phyloP scores from a whole-genome alignment of 2,797 vertebrate genomes.

The Notolabrus celidotus region DNA sequence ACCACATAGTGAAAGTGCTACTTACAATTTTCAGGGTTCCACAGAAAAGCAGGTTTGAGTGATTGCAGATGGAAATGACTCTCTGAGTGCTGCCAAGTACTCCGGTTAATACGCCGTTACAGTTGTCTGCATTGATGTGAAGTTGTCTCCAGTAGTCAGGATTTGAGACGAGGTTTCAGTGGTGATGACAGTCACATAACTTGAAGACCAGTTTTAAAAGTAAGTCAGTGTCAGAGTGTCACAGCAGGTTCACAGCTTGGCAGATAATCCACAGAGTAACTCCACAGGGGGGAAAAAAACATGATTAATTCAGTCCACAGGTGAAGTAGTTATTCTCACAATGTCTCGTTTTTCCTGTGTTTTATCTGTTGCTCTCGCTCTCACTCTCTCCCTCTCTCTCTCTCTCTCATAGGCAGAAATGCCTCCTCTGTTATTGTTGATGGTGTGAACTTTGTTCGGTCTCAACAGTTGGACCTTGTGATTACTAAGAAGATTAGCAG shows the following conservation, averaged over 20 bases:
- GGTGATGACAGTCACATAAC: not conserved
- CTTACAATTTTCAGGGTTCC: constrained; percentile 50
- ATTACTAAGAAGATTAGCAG: constrained; percentile 80
- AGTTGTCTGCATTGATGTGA: not conserved
- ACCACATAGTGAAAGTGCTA: not conserved
- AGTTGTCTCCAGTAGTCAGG: not conserved
- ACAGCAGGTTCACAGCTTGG: not conserved
- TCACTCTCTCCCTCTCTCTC: not conserved
- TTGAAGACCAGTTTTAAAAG: not conserved
- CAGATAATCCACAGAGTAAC: too few relatives aligned
- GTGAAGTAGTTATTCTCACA: not conserved
- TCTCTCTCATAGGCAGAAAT: constrained; percentile 20
- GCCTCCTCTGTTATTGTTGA: constrained; percentile 36
- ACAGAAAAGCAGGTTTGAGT: not conserved
- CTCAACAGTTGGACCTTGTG: constrained; percentile 76
- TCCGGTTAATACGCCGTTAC: not conserved
- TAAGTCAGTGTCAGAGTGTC: not conserved
- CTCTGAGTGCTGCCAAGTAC: not conserved
- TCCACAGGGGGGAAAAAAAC: constrained; percentile 4
- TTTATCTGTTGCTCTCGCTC: constrained; percentile 1
- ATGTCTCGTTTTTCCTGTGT: not conserved
- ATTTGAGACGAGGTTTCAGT: constrained; percentile 3
- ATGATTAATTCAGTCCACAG: not conserved
- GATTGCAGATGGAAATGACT: not conserved
- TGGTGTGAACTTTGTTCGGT: constrained; percentile 78